Conservation (phyloP, 2,888 invertebrate genomes). For the Dasypogon diadema region DNA sequence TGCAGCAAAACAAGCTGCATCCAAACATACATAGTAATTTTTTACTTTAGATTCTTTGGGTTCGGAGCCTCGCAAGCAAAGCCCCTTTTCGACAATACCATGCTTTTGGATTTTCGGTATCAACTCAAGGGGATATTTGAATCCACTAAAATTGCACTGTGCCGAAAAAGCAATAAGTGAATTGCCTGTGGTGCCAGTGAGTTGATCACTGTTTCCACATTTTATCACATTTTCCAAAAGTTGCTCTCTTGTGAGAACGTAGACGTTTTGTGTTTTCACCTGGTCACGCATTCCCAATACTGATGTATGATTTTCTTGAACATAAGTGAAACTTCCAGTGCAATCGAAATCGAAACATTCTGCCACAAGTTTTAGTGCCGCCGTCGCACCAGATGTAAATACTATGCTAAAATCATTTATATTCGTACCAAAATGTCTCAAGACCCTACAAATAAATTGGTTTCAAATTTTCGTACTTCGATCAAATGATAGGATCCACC, state of each 20-base stretch:
- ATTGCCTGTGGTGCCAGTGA: slow-evolving; percentile 60
- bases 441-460: slow-evolving; percentile 72
- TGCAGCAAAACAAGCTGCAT: slow-evolving; percentile 86
- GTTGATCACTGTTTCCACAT: slow-evolving; percentile 56
- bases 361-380: slow-evolving; percentile 83
- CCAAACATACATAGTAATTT: slow-evolving; percentile 82
- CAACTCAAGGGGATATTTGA: slow-evolving; percentile 86
- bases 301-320: slow-evolving; percentile 95
- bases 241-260: slow-evolving; percentile 73
- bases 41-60: slow-evolving; percentile 57
- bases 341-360: slow-evolving; percentile 80
- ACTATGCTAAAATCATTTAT: slow-evolving; percentile 85
- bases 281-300: slow-evolving; percentile 91
- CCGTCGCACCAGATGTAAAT: slow-evolving; percentile 96
- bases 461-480: background rate
- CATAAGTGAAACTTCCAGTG: slow-evolving; percentile 79
- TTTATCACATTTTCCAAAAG: slow-evolving; percentile 68
- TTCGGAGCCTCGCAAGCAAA: slow-evolving; percentile 54
- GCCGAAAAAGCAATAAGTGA: slow-evolving; percentile 89
- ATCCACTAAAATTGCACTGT: slow-evolving; percentile 95
- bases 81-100: slow-evolving; percentile 69
- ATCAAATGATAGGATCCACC: slow-evolving; percentile 69
- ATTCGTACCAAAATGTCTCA: slow-evolving; percentile 87
- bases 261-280: slow-evolving; percentile 73
- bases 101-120: slow-evolving; percentile 75